phyloP scores from a whole-genome alignment of 2,888 invertebrate species.

The Heliconius hortense region DNA sequence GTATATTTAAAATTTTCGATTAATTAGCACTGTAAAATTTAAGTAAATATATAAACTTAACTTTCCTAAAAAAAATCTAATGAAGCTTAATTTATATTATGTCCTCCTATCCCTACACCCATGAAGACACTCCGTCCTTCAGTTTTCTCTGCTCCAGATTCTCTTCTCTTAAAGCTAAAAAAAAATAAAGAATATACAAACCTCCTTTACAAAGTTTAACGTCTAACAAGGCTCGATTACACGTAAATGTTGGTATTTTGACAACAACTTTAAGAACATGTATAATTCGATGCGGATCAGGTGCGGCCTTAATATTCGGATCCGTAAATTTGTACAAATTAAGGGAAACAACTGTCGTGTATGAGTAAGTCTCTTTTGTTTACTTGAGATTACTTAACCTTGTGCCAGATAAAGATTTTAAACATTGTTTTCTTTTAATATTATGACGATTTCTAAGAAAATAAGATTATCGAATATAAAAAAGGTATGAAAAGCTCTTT shows the following conservation, averaged over 20 bases:
- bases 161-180: too few species aligned
- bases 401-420: not conserved
- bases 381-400: slow-evolving; percentile 10
- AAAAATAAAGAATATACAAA: too few species aligned
- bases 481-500: not conserved
- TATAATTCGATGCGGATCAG: slow-evolving; percentile 33
- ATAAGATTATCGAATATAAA: not conserved
- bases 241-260: slow-evolving; percentile 24
- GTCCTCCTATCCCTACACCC: too few species aligned
- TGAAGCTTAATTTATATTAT: too few species aligned
- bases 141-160: too few species aligned
- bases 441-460: not conserved
- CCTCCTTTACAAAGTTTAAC: too few species aligned
- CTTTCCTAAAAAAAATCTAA: too few species aligned
- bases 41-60: too few species aligned
- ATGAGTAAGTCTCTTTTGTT: slow-evolving; percentile 17
- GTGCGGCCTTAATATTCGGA: slow-evolving; percentile 39
- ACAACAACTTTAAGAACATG: slow-evolving; percentile 20
- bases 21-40: too few species aligned
- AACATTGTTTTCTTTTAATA: not conserved
- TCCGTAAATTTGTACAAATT: slow-evolving; percentile 33
- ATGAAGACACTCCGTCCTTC: too few species aligned
- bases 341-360: slow-evolving; percentile 12
- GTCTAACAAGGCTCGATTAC: slow-evolving; percentile 28
- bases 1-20: too few species aligned